phyloP scores from a whole-genome alignment of 2,888 invertebrate species.

The Meiosimyza decipiens region DNA sequence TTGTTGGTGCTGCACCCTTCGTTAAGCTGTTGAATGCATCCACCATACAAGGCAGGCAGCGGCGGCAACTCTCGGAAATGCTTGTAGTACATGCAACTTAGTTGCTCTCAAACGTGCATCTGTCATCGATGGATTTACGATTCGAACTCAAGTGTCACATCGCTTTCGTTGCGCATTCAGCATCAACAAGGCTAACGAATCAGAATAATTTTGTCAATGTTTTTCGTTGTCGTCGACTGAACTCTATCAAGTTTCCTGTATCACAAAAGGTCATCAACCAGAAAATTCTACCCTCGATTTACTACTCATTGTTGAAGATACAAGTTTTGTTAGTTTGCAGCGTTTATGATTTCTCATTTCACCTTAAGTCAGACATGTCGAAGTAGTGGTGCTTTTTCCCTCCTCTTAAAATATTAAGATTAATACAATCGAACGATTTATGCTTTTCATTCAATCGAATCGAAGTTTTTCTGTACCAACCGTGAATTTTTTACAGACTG shows the following conservation, averaged over 20 bases:
- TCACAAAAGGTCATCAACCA: slow-evolving; percentile 37
- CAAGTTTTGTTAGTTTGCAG: background rate
- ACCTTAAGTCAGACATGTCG: slow-evolving; percentile 20
- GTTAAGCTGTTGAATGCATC: slow-evolving; percentile 4
- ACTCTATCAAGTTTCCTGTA: slow-evolving; percentile 30
- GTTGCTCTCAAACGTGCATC: slow-evolving; percentile 28
- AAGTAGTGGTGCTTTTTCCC: no score
- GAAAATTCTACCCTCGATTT: slow-evolving; percentile 22
- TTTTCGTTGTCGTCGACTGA: slow-evolving; percentile 7
- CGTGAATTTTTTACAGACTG: no score
- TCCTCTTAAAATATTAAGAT: no score
- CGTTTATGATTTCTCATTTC: slow-evolving; percentile 12
- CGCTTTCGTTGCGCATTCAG: slow-evolving; percentile 15
- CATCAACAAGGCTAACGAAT: slow-evolving; percentile 25
- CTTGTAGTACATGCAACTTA: background rate
- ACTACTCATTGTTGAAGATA: background rate
- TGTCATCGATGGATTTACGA: slow-evolving; percentile 33
- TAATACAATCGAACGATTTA: no score
- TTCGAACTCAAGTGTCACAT: slow-evolving; percentile 31
- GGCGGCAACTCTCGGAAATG: background rate
- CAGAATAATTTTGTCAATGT: slow-evolving; percentile 18
- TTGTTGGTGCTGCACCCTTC: background rate
- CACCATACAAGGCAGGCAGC: background rate
- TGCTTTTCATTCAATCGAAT: no score
- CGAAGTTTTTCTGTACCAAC: no score